Conservation (phyloP, 2,888 invertebrate species). For the Caenorhabditis becei region DNA sequence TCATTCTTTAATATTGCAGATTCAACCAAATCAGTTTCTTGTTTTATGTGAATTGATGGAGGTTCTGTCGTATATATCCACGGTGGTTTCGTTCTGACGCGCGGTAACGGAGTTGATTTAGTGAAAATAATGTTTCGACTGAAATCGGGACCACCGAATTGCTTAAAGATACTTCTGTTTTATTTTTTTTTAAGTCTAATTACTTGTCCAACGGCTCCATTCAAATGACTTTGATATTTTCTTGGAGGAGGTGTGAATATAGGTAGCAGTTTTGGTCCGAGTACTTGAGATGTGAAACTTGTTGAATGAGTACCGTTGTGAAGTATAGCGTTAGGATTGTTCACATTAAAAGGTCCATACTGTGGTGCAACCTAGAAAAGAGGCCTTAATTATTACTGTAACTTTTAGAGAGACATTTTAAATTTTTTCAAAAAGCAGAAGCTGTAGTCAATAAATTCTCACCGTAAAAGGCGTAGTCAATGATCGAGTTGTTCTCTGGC, state of each 20-base stretch:
- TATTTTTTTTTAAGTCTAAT: not conserved
- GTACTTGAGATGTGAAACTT: conserved; percentile 60
- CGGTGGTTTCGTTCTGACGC: conserved; percentile 65
- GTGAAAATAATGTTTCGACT: conserved; percentile 35
- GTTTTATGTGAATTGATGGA: not conserved
- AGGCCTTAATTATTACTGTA: too few species aligned
- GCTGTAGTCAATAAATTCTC: not conserved
- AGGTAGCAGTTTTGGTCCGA: conserved; percentile 71
- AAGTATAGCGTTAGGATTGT: conserved; percentile 74
- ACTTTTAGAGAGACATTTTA: too few species aligned
- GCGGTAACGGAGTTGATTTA: conserved; percentile 58
- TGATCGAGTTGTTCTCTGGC: conserved; percentile 60
- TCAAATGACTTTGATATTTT: conserved; percentile 42
- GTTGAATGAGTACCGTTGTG: conserved; percentile 66
- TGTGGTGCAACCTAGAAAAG: conserved; percentile 73
- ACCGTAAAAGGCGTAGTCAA: conserved; percentile 64
- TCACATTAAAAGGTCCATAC: conserved; percentile 79
- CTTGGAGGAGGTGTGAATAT: conserved; percentile 77
- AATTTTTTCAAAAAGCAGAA: not conserved
- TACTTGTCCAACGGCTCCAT: conserved; percentile 62
- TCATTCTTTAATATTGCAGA: not conserved
- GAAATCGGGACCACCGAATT: conserved; percentile 72
- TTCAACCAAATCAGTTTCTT: not conserved
- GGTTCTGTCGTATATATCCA: conserved; percentile 48
- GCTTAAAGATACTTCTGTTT: conserved; percentile 53